phyloP scores from a whole-genome alignment of 2,888 invertebrate species.

The Boloria selene region DNA sequence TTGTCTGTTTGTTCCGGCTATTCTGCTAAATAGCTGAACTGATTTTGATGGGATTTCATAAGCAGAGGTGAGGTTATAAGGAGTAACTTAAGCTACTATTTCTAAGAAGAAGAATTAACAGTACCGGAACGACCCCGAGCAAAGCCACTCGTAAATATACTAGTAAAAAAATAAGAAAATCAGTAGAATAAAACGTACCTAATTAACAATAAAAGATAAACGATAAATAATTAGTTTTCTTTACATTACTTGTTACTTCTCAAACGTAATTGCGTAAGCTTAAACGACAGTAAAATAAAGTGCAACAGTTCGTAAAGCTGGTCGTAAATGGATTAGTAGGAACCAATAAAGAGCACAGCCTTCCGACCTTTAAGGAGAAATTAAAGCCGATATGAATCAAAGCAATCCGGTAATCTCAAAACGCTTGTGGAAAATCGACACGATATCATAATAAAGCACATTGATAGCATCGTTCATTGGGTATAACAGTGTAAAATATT shows the following conservation, averaged over 20 bases:
- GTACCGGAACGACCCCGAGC: too few relatives aligned
- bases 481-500: conserved; percentile 26
- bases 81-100: too few relatives aligned
- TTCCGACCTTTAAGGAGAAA: conserved; percentile 32
- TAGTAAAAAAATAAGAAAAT: too few relatives aligned
- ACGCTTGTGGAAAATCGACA: conserved; percentile 30
- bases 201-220: too few relatives aligned
- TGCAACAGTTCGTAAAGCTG: background rate
- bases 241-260: background rate
- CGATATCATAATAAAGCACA: conserved; percentile 33
- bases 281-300: background rate
- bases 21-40: too few relatives aligned
- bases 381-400: conserved; percentile 31
- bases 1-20: too few relatives aligned
- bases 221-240: background rate
- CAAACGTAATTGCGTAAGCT: background rate
- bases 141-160: too few relatives aligned
- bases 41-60: too few relatives aligned
- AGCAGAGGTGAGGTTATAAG: too few relatives aligned
- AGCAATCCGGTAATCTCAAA: conserved; percentile 31
- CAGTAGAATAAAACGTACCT: too few relatives aligned
- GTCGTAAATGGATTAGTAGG: conserved; percentile 12
- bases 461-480: conserved; percentile 32
- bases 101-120: too few relatives aligned
- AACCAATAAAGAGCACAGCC: conserved; percentile 18